These are phyloP conservation scores for Drosophila paulistorum DNA, from an alignment of 1,140 invertebrate genomes.

Conservation along the genomic window DNA sequence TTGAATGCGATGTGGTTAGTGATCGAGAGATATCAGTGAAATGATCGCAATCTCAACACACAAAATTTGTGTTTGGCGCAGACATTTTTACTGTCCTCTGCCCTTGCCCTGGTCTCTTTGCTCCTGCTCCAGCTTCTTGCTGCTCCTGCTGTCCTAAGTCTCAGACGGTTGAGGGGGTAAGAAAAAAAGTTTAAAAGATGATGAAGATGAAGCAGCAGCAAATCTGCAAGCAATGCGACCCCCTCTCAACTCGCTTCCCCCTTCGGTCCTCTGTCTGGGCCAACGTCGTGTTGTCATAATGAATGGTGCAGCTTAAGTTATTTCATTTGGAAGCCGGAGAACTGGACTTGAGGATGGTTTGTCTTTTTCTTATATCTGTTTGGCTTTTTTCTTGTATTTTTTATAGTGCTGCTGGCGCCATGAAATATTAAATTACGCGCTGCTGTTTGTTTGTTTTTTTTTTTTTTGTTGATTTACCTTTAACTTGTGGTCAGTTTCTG, in stretches of 20 bases:
- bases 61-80: conserved; percentile 81
- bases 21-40: conserved; percentile 65
- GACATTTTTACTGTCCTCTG: conserved; percentile 73
- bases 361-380: conserved; percentile 30
- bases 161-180: conserved; percentile 16
- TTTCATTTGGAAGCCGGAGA: conserved; percentile 73
- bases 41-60: conserved; percentile 79
- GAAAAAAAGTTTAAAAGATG: conserved; percentile 57
- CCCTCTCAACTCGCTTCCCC: conserved; percentile 20
- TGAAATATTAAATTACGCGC: conserved; percentile 83
- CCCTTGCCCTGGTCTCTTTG: conserved; percentile 17
- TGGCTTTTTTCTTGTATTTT: conserved; percentile 36
- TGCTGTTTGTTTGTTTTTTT: conserved; percentile 60
- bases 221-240: conserved; percentile 67
- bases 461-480: background rate
- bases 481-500: conserved; percentile 21
- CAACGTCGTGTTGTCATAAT: conserved; percentile 82
- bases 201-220: conserved; percentile 80
- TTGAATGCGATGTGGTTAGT: conserved; percentile 65
- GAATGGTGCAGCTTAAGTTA: conserved; percentile 82
- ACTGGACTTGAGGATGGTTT: conserved; percentile 40
- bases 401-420: conserved; percentile 82
- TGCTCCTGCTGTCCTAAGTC: background rate
- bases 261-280: conserved; percentile 15
- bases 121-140: conserved; percentile 25